These are phyloP conservation scores for Harpalus rubripes DNA, from an alignment of 2,888 invertebrate genomes.

Conservation along the genomic window DNA sequence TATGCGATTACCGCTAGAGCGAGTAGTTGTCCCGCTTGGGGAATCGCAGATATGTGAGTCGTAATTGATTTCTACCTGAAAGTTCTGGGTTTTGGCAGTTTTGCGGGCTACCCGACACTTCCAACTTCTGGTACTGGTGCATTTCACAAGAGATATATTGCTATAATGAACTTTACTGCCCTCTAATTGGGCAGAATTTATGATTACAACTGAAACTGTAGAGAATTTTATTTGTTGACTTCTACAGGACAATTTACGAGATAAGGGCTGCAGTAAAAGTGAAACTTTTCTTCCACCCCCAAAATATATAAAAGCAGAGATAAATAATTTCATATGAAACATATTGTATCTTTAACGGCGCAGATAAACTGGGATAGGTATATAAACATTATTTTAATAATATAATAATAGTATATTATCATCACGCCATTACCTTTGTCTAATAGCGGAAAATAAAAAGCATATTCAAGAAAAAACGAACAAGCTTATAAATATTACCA, in stretches of 20 bases:
- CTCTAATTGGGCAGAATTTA: constrained; percentile 45
- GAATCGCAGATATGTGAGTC: constrained; percentile 4
- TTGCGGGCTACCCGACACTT: constrained; percentile 21
- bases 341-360: no score
- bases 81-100: constrained; percentile 34
- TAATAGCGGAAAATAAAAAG: no score
- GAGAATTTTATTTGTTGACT: constrained; percentile 41
- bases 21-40: background rate
- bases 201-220: constrained; percentile 16
- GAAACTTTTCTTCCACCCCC: background rate
- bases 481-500: no score
- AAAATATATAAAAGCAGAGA: background rate
- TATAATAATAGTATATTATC: no score
- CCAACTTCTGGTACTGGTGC: constrained; percentile 21
- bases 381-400: no score
- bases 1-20: background rate
- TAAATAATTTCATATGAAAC: background rate
- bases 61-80: constrained; percentile 39
- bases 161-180: constrained; percentile 37
- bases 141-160: constrained; percentile 18
- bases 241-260: constrained; percentile 9
- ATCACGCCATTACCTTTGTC: no score
- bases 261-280: constrained; percentile 17
- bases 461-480: no score
- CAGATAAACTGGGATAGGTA: no score